phyloP scores from a whole-genome alignment of 1,140 invertebrate species.

The Bombus difficillimus region DNA sequence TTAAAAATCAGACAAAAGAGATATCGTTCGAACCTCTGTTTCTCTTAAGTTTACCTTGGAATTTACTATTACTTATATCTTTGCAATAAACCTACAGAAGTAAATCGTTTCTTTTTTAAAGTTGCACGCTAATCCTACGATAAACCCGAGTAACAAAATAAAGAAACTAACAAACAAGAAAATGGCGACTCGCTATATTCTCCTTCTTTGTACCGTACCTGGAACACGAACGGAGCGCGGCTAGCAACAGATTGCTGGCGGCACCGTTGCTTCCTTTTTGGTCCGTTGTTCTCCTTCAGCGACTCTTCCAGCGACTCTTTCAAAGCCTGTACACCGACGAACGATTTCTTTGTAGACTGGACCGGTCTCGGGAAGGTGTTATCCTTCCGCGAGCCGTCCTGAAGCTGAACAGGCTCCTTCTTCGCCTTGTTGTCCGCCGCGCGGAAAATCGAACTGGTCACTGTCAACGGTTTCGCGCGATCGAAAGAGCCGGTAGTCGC shows the following conservation, averaged over 20 bases:
- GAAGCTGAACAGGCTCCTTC: background rate
- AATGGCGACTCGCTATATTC: too few species aligned
- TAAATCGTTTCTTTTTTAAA: too few species aligned
- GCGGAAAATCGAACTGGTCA: conserved; percentile 71
- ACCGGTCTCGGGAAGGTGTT: conserved; percentile 46
- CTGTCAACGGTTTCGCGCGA: conserved; percentile 57
- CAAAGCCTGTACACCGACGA: conserved; percentile 25
- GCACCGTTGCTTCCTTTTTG: background rate
- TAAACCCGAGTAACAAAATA: too few species aligned
- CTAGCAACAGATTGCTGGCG: background rate
- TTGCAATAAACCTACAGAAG: too few species aligned
- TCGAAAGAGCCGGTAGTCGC: background rate
- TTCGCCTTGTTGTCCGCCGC: background rate
- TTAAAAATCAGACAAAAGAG: too few species aligned
- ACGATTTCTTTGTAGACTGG: conserved; percentile 49
- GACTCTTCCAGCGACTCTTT: conserved; percentile 53
- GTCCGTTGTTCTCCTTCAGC: conserved; percentile 62
- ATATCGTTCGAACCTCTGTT: too few species aligned
- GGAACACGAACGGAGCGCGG: conserved; percentile 54
- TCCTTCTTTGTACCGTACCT: conserved; percentile 42
- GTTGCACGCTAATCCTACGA: too few species aligned
- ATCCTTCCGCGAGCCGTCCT: conserved; percentile 56
- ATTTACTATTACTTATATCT: too few species aligned
- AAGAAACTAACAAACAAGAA: too few species aligned
- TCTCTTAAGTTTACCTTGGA: too few species aligned